Conservation (phyloP, 2,888 invertebrate species). For the Microplitis manilae region DNA sequence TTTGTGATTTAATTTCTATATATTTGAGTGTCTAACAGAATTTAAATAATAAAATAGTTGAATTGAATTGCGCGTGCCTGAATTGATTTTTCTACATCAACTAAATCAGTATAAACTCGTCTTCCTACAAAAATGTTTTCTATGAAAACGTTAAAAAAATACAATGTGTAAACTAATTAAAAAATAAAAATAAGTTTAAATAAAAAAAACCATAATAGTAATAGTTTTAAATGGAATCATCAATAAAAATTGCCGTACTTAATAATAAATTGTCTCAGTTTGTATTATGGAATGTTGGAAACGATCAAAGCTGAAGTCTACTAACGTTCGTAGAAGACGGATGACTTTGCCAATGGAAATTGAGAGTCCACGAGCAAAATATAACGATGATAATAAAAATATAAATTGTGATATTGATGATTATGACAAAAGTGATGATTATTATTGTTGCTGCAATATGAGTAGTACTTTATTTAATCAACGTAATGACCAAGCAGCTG, state of each 20-base stretch:
- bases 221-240: background rate
- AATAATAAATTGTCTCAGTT: background rate
- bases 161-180: background rate
- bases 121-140: slow-evolving; percentile 19
- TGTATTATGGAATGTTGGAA: slow-evolving; percentile 17
- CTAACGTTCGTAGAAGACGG: slow-evolving; percentile 4
- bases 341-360: background rate
- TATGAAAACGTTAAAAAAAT: background rate
- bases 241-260: background rate
- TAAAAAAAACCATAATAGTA: background rate
- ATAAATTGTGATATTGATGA: background rate
- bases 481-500: slow-evolving; percentile 3
- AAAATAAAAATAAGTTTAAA: background rate
- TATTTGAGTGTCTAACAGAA: background rate
- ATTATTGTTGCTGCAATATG: background rate
- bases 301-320: slow-evolving; percentile 6
- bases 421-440: background rate
- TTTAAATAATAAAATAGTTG: background rate
- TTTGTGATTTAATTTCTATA: too few relatives aligned
- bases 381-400: background rate
- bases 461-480: slow-evolving; percentile 16
- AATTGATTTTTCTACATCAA: slow-evolving; percentile 56
- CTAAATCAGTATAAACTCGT: slow-evolving; percentile 22
- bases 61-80: slow-evolving; percentile 53
- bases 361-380: background rate